Conservation (phyloP, 1,140 invertebrate species). For the Campoletis sonorensis region DNA sequence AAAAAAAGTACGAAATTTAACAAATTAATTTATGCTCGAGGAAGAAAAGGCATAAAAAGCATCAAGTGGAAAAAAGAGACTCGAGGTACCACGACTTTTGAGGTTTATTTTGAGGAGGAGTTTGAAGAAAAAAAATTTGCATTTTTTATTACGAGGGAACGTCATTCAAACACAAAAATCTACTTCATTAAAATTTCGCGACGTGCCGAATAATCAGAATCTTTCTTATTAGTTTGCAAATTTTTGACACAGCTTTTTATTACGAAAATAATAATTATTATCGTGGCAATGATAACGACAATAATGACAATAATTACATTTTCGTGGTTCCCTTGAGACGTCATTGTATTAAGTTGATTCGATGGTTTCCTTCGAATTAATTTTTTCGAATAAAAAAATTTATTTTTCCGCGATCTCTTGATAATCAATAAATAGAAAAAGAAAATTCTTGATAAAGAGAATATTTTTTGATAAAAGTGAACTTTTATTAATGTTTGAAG, state of each 20-base stretch:
- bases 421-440: no score
- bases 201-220: slow-evolving; percentile 9
- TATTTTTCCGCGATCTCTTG: no score
- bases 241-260: background rate
- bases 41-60: no score
- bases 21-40: background rate
- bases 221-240: background rate
- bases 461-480: no score
- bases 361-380: no score
- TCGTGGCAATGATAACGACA: background rate
- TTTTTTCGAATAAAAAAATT: no score
- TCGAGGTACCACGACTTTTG: background rate
- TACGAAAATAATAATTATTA: no score
- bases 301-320: background rate
- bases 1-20: background rate
- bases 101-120: background rate
- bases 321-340: background rate
- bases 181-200: slow-evolving; percentile 28
- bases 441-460: no score
- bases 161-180: background rate
- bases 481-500: no score
- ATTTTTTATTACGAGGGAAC: slow-evolving; percentile 31
- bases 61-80: background rate
- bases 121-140: slow-evolving; percentile 24
- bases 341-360: background rate